These are phyloP conservation scores for Kryptolebias ocellatus DNA, from an alignment of 2,797 vertebrate species.

Conservation along the genomic window DNA sequence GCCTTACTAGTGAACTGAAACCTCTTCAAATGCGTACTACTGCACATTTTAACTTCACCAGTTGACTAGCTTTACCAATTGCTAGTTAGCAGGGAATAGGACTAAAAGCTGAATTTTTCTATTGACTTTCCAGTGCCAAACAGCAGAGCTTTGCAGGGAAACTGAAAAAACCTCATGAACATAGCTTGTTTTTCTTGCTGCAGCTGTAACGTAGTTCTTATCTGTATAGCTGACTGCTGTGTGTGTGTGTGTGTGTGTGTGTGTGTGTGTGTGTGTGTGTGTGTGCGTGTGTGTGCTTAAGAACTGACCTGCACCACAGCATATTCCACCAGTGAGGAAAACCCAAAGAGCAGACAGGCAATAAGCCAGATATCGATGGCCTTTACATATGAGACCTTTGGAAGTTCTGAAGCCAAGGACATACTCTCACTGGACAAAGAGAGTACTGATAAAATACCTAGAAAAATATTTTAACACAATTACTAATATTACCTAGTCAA, in stretches of 20 bases:
- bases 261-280: constrained; percentile 7
- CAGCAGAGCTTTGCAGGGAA: too few relatives aligned
- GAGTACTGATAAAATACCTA: constrained; percentile 96
- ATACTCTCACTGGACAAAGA: constrained; percentile 96
- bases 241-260: constrained; percentile 8
- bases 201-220: too few relatives aligned
- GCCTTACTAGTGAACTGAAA: too few relatives aligned
- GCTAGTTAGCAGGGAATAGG: too few relatives aligned
- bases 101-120: too few relatives aligned
- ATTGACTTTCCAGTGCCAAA: too few relatives aligned
- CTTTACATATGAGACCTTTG: constrained; percentile 97
- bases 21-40: too few relatives aligned
- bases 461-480: constrained; percentile 27
- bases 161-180: too few relatives aligned
- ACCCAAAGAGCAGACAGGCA: constrained; percentile 94
- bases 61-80: too few relatives aligned
- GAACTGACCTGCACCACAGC: constrained; percentile 89
- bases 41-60: too few relatives aligned
- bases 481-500: background rate
- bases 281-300: constrained; percentile 2
- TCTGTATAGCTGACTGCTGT: background rate
- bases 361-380: constrained; percentile 98
- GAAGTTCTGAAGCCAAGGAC: constrained; percentile 91
- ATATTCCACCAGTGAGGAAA: constrained; percentile 94
- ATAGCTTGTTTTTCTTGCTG: too few relatives aligned